Percentiles rank a stretch among this genome's conserved stretches.
Conservation (phyloP, 92 coral and sea anemone genomes). For the Epizoanthus fatuus region DNA sequence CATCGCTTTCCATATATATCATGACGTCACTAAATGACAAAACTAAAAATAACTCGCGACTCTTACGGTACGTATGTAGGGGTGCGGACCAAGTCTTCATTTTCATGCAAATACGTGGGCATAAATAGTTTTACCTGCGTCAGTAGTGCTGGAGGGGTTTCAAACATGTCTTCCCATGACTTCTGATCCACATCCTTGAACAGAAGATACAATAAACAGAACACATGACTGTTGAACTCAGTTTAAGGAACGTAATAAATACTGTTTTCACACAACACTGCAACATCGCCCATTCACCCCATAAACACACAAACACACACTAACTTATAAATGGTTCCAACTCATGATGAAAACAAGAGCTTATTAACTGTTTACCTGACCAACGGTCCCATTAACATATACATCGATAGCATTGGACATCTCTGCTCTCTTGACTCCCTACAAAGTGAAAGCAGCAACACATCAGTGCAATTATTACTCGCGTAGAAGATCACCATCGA, state of each 20-base stretch:
- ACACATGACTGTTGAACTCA: not conserved
- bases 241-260: not conserved
- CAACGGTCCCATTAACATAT: constrained; percentile 96
- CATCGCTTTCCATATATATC: no score
- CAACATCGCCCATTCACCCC: not conserved
- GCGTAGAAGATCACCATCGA: no score
- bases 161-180: constrained; percentile 91
- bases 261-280: not conserved
- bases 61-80: no score
- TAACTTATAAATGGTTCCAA: not conserved
- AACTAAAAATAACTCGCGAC: no score
- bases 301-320: not conserved
- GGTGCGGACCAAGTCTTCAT: no score
- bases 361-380: constrained; percentile 71
- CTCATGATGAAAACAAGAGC: not conserved
- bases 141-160: constrained; percentile 88
- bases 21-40: no score
- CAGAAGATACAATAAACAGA: not conserved
- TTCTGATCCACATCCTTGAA: constrained; percentile 88
- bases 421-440: constrained; percentile 98
- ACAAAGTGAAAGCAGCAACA: not conserved
- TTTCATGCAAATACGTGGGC: not conserved
- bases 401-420: constrained; percentile 97
- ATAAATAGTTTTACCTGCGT: constrained; percentile 69
- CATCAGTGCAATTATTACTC: not conserved